phyloP scores from a whole-genome alignment of 2,797 vertebrate genomes.

The Enteromius paludinosus region DNA sequence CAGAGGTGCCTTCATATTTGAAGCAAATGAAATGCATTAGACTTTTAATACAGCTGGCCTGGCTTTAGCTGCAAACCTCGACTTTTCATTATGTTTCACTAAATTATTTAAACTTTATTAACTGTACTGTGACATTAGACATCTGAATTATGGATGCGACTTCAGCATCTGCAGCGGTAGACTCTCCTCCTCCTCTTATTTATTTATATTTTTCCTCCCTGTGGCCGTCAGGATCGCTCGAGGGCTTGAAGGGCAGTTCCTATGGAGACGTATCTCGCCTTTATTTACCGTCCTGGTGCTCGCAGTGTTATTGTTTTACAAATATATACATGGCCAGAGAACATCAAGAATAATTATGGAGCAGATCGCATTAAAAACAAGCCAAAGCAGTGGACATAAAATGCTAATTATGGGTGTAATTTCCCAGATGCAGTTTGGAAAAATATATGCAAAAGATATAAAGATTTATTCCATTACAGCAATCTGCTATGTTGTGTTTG shows the following conservation, averaged over 20 bases:
- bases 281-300: background rate
- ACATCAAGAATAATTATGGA: background rate
- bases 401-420: slow-evolving; percentile 70
- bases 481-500: background rate
- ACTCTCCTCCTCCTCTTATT: slow-evolving; percentile 20
- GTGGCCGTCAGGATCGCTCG: background rate
- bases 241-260: slow-evolving; percentile 1
- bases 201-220: slow-evolving; percentile 33
- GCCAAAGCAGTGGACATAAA: slow-evolving; percentile 71
- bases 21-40: slow-evolving; percentile 35
- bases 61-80: slow-evolving; percentile 52
- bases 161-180: slow-evolving; percentile 26
- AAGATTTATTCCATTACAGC: background rate
- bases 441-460: background rate
- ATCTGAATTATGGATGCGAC: slow-evolving; percentile 57
- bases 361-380: slow-evolving; percentile 60
- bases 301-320: background rate
- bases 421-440: background rate
- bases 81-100: slow-evolving; percentile 63
- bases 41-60: slow-evolving; percentile 49
- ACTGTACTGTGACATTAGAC: slow-evolving; percentile 55
- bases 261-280: background rate
- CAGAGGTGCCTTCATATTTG: background rate
- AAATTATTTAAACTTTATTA: slow-evolving; percentile 64
- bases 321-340: background rate